These are phyloP conservation scores for Euproctis similis DNA, from an alignment of 2,888 invertebrate species.

Conservation along the genomic window DNA sequence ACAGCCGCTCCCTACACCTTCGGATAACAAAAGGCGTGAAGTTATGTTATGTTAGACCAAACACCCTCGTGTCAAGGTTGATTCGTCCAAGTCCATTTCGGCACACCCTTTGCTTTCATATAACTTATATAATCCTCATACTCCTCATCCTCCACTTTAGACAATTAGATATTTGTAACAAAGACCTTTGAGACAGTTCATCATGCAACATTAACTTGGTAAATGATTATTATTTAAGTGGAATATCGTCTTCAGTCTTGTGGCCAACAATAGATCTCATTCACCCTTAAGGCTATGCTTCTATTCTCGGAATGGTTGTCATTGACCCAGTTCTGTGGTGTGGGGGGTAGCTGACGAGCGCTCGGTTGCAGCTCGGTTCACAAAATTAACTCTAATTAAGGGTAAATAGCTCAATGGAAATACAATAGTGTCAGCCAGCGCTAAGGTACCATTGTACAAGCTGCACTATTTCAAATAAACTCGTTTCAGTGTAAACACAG, in stretches of 20 bases:
- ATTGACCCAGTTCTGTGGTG: slow-evolving; percentile 66
- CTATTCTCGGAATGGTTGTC: slow-evolving; percentile 66
- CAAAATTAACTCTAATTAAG: slow-evolving; percentile 62
- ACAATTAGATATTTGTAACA: too few relatives aligned
- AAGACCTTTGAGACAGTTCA: too few relatives aligned
- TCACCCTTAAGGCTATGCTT: slow-evolving; percentile 57
- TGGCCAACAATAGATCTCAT: slow-evolving; percentile 51
- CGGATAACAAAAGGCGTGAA: too few relatives aligned
- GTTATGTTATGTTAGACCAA: too few relatives aligned
- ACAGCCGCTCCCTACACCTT: too few relatives aligned
- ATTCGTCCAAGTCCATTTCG: too few relatives aligned
- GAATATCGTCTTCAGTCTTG: slow-evolving; percentile 9
- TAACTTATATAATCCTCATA: too few relatives aligned
- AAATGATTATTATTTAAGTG: slow-evolving; percentile 12
- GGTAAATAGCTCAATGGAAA: slow-evolving; percentile 52
- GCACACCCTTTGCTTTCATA: too few relatives aligned
- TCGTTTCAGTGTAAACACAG: too few relatives aligned
- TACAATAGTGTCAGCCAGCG: slow-evolving; percentile 36
- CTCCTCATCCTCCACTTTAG: too few relatives aligned
- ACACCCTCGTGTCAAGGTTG: too few relatives aligned
- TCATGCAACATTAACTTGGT: slow-evolving; percentile 1
- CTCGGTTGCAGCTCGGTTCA: slow-evolving; percentile 44
- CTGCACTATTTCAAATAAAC: slow-evolving; percentile 21
- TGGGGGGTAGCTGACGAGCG: slow-evolving; percentile 40
- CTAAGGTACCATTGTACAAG: slow-evolving; percentile 25